A percentile compares a stretch with the other conserved stretches of the same genome.
These are phyloP conservation scores for Poeciliopsis paucimaculata DNA, from an alignment of 2,797 vertebrate species.

Conservation along the genomic window DNA sequence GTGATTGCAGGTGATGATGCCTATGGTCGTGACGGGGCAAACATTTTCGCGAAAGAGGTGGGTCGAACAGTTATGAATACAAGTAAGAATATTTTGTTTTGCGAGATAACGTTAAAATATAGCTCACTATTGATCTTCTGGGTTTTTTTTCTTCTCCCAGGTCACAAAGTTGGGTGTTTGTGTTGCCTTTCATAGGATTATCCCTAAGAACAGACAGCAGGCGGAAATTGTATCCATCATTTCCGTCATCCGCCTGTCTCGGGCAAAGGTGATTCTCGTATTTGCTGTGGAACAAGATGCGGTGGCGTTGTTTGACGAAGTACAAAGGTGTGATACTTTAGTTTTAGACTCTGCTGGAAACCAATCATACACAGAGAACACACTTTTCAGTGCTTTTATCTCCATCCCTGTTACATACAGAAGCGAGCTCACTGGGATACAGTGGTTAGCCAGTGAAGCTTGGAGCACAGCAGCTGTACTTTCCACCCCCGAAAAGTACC, in stretches of 20 bases:
- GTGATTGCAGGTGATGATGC: slow-evolving; percentile 83
- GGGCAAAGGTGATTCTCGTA: slow-evolving; percentile 78
- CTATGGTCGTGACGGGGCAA: slow-evolving; percentile 82
- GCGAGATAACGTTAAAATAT: not conserved
- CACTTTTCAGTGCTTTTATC: not conserved
- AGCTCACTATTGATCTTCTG: not conserved
- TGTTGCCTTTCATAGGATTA: slow-evolving; percentile 80
- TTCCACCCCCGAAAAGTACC: slow-evolving; percentile 74
- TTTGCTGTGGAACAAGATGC: slow-evolving; percentile 85
- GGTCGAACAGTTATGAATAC: not conserved
- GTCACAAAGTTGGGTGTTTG: slow-evolving; percentile 74
- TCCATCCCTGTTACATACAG: slow-evolving; percentile 38
- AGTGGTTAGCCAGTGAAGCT: slow-evolving; percentile 86
- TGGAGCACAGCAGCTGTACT: slow-evolving; percentile 85
- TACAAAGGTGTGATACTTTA: slow-evolving; percentile 63
- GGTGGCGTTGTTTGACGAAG: slow-evolving; percentile 78
- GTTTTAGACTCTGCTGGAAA: slow-evolving; percentile 8
- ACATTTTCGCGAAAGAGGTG: slow-evolving; percentile 78
- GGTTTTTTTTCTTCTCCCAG: slow-evolving; percentile 36
- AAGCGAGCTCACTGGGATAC: slow-evolving; percentile 78
- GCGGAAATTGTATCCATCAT: slow-evolving; percentile 73
- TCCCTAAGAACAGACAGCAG: slow-evolving; percentile 79
- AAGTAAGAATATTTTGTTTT: not conserved
- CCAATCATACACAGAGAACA: not conserved
- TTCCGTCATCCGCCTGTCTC: slow-evolving; percentile 72